These are phyloP conservation scores for Mimas tiliae DNA, from an alignment of 2,888 invertebrate genomes.

Conservation along the genomic window DNA sequence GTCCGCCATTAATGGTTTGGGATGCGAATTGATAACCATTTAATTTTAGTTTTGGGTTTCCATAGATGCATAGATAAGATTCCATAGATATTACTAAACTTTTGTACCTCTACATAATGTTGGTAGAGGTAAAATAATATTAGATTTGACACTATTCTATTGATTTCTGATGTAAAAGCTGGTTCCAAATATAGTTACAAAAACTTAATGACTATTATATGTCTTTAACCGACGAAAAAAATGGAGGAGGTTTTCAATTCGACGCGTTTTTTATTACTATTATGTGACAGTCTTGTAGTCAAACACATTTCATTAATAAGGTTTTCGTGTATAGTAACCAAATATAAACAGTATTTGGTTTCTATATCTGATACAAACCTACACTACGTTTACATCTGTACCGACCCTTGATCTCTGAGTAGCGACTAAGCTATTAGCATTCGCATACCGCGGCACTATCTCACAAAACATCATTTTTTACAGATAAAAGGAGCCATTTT, in stretches of 20 bases:
- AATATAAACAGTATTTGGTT: not conserved
- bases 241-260: too few species aligned
- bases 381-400: not conserved
- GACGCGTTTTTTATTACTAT: not conserved
- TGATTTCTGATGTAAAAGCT: not conserved
- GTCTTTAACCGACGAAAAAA: too few species aligned
- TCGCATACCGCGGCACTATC: conserved; percentile 14
- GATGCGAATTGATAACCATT: conserved; percentile 24
- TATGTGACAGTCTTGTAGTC: not conserved
- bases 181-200: not conserved
- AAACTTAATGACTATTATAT: too few species aligned
- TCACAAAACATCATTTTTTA: conserved; percentile 44
- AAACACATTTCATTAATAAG: not conserved
- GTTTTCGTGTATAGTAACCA: not conserved
- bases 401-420: conserved; percentile 11
- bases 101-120: not conserved
- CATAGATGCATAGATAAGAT: not conserved
- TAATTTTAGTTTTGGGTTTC: conserved; percentile 18
- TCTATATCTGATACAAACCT: not conserved
- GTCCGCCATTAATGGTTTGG: conserved; percentile 22
- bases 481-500: conserved; percentile 67
- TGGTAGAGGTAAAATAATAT: not conserved
- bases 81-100: not conserved
- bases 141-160: not conserved
- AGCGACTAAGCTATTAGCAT: conserved; percentile 19